Evolutionary conservation across 1,140 invertebrate genomes (phyloP), one percentile per base, ranked within the genome.

Genomic region (Saxidomus purpurata): DNA sequence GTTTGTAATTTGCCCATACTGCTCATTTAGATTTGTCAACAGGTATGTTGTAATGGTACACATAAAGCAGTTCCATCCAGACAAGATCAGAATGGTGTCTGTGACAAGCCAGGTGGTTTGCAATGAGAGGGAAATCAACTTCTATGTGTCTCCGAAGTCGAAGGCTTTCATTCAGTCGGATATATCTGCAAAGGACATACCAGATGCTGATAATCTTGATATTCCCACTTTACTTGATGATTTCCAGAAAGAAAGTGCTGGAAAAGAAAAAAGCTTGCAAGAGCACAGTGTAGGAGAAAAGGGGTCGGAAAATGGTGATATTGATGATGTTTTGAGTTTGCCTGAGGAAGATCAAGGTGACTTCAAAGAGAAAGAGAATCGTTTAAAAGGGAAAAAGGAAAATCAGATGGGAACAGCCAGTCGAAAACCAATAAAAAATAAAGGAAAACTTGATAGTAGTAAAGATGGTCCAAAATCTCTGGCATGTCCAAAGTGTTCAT

Each of bases 61-160:
- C 63, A 89, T 90, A 6, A 43, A 43, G 43, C 28, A 43, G 25
- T n/a, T 19, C 25, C 90, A 90, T 67, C 90, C 90, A 63, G 90
- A 87, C 6, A 83, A 79, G n/a, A 34, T 84, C 8, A 77, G 79
- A 36, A 43, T 82, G 47, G 67, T 90, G 17, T 52, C 77, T 25
- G 90, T 90, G 11, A 88, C 85, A 4, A 52, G 85, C 79, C 90
- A 90, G 61, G 43, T 90, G 15, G 86, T 90, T 28, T 90, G 90
- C 59, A 55, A 76, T 31, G 90, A 90, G 43, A 77, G 86, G 76
- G 84, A 84, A 59, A 63, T 83, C 22, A 89, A 89, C 34, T 76
- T 61, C 40, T 89, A 83, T 71, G 71, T 77, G 8, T 13, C 34
- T 22, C 80, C 80, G 38, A 49, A 67, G n/a, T 49, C 55, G 22